These are phyloP conservation scores for Coecobrya sp. DNA, from an alignment of 2,888 invertebrate species.

Conservation along the genomic window DNA sequence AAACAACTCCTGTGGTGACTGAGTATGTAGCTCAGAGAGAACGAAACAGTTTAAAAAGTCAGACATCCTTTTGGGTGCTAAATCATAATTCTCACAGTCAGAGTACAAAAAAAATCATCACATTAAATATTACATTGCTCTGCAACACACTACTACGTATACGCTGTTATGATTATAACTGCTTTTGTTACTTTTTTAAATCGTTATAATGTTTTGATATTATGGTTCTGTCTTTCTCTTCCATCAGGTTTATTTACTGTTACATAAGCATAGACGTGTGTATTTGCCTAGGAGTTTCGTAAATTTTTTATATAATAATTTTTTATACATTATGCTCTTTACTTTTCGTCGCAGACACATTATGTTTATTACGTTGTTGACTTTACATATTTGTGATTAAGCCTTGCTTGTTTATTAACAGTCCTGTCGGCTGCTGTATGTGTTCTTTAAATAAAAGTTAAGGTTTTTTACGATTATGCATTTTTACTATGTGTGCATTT, in stretches of 20 bases:
- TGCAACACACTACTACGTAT: too few species aligned
- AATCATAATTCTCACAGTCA: background rate
- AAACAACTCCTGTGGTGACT: too few species aligned
- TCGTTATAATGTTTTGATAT: background rate
- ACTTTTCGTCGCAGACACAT: too few species aligned
- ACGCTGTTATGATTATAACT: background rate
- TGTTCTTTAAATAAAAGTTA: background rate
- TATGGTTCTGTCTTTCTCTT: background rate
- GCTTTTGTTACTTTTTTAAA: constrained; percentile 11
- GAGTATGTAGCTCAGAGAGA: too few species aligned
- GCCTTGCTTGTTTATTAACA: too few species aligned
- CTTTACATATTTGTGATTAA: too few species aligned
- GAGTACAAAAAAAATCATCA: background rate
- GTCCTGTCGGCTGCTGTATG: constrained; percentile 2
- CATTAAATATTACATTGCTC: background rate
- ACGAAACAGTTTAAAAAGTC: too few species aligned
- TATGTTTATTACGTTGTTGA: too few species aligned
- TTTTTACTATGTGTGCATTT: constrained; percentile 4
- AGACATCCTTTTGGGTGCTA: constrained; percentile 6
- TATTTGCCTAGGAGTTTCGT: too few species aligned
- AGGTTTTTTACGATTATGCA: constrained; percentile 19
- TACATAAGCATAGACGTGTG: too few species aligned
- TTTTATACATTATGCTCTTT: too few species aligned
- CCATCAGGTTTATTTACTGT: background rate
- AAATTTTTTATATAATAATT: too few species aligned